Conservation (phyloP, 2,888 invertebrate genomes). For the Chesias legatella region DNA sequence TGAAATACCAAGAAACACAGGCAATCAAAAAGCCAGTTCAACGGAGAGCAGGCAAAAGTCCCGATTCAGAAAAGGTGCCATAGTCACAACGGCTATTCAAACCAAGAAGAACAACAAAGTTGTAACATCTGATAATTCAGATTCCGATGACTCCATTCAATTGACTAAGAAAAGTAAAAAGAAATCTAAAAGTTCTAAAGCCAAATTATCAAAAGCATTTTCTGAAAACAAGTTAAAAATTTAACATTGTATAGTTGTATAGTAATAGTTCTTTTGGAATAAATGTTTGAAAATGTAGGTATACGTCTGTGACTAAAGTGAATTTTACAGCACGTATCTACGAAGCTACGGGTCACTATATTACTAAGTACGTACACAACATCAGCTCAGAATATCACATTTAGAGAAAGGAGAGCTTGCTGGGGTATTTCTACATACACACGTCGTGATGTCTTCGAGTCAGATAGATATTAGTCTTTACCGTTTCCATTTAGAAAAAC, state of each 20-base stretch:
- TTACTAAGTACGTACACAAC: too few species aligned
- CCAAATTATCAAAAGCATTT: slow-evolving; percentile 49
- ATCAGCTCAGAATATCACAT: too few species aligned
- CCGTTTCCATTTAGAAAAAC: too few species aligned
- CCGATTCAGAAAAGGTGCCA: slow-evolving; percentile 81
- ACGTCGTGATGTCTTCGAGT: too few species aligned
- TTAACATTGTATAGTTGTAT: slow-evolving; percentile 23
- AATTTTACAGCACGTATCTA: too few species aligned
- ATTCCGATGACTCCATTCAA: slow-evolving; percentile 68
- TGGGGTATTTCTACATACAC: too few species aligned
- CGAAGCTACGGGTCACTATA: too few species aligned
- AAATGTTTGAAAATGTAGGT: slow-evolving; percentile 22
- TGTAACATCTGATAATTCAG: slow-evolving; percentile 61
- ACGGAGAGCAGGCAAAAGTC: slow-evolving; percentile 53
- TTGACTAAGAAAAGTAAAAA: slow-evolving; percentile 68
- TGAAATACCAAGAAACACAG: slow-evolving; percentile 61
- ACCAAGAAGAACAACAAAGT: slow-evolving; percentile 52
- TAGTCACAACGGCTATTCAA: slow-evolving; percentile 80
- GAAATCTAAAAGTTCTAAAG: slow-evolving; percentile 60
- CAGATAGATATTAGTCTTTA: too few species aligned
- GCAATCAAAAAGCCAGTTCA: slow-evolving; percentile 41
- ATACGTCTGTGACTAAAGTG: slow-evolving; percentile 1
- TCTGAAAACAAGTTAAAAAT: slow-evolving; percentile 54
- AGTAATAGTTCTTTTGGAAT: slow-evolving; percentile 18
- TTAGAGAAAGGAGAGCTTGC: too few species aligned